A percentile compares a stretch with the other conserved stretches of the same genome.
Conservation (phyloP, 2,888 invertebrate species). For the Cataglyphis albicans region DNA sequence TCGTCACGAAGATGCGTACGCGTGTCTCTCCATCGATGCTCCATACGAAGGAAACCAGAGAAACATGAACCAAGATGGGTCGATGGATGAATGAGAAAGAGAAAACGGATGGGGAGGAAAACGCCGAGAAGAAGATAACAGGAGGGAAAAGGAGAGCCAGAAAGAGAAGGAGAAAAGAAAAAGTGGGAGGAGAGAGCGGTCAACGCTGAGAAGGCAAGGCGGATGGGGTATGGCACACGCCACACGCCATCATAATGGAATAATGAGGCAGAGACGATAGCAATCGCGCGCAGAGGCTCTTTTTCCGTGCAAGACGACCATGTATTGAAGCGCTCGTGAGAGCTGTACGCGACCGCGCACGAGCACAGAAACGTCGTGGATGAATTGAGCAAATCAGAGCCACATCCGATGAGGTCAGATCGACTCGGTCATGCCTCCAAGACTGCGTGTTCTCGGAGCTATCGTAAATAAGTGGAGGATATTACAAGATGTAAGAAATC, state of each 20-base stretch:
- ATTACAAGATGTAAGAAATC: constrained; percentile 41
- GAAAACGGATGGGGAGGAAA: constrained; percentile 43
- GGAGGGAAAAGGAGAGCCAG: constrained; percentile 13
- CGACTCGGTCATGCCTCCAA: constrained; percentile 66
- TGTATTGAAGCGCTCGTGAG: constrained; percentile 68
- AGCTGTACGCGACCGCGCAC: constrained; percentile 55
- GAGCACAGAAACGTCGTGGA: constrained; percentile 77
- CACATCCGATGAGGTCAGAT: constrained; percentile 85
- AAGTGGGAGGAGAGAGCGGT: constrained; percentile 55
- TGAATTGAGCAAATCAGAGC: constrained; percentile 85
- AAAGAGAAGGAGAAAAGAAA: constrained; percentile 44
- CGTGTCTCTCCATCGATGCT: constrained; percentile 65
- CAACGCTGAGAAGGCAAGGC: constrained; percentile 74
- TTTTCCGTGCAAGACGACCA: constrained; percentile 78
- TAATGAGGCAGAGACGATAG: constrained; percentile 85
- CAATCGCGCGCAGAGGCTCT: constrained; percentile 83
- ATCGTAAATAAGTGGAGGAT: constrained; percentile 40
- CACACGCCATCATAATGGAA: constrained; percentile 85
- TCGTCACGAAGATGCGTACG: constrained; percentile 76
- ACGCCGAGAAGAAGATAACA: constrained; percentile 8
- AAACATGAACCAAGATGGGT: constrained; percentile 53
- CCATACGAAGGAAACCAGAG: constrained; percentile 46
- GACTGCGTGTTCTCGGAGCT: constrained; percentile 59
- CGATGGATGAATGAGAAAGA: constrained; percentile 60
- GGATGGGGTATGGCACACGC: constrained; percentile 84